Conservation (phyloP, 2,113 vertebrate genomes). For the Peromyscus leucopus region DNA sequence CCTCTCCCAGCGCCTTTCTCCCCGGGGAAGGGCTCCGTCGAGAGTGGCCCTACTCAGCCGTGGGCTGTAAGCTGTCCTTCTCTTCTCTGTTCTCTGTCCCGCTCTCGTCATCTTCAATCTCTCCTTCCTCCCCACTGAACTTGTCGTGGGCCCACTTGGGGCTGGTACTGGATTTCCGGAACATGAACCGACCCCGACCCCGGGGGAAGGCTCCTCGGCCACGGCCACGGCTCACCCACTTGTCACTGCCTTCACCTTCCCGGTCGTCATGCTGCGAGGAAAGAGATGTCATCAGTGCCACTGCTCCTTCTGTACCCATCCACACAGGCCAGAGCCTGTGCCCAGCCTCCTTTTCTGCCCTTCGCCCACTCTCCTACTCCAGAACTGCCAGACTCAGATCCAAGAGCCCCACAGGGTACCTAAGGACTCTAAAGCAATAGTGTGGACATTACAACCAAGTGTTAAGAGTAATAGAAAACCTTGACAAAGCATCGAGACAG, state of each 20-base stretch:
- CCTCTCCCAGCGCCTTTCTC: slow-evolving; percentile 74
- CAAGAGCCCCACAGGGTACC: not conserved
- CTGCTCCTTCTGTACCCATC: not conserved
- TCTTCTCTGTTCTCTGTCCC: slow-evolving; percentile 91
- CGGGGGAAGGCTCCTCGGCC: slow-evolving; percentile 91
- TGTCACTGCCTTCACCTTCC: slow-evolving; percentile 91
- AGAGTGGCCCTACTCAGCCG: slow-evolving; percentile 84
- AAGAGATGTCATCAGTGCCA: slow-evolving; percentile 51
- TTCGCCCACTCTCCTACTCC: not conserved
- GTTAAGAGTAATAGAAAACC: not conserved
- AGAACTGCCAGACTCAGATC: not conserved
- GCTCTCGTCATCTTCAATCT: slow-evolving; percentile 89
- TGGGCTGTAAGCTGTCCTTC: slow-evolving; percentile 85
- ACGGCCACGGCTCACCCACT: slow-evolving; percentile 90
- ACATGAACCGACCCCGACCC: slow-evolving; percentile 94
- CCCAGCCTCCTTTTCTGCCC: not conserved
- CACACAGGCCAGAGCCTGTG: not conserved
- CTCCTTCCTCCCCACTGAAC: slow-evolving; percentile 93
- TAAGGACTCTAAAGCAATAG: not conserved
- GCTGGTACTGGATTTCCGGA: slow-evolving; percentile 93
- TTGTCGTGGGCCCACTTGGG: slow-evolving; percentile 96
- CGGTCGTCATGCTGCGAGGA: slow-evolving; percentile 93
- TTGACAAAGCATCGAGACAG: not conserved
- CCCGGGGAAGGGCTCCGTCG: slow-evolving; percentile 70
- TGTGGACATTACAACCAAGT: not conserved